Base-by-base conservation (phyloP, 2,888 invertebrate genomes). In the Cremastobaeus sp. region DNA sequence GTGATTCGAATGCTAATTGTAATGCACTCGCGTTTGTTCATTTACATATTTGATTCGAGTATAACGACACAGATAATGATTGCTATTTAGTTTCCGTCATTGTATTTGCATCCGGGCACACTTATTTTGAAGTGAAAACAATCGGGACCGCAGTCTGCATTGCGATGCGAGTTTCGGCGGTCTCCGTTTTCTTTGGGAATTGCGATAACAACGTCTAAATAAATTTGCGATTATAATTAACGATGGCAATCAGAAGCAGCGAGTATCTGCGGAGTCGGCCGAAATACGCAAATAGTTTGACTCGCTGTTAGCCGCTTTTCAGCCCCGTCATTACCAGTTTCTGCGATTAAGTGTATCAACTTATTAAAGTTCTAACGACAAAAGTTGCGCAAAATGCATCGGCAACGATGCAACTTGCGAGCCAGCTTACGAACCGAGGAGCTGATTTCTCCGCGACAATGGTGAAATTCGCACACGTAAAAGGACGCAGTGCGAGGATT, bases 361-460 rank as follows among this genome's bases (percentile, higher is more conserved):
- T 85, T 85, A 85, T 85, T 85, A 84, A 85, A 85, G 84, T 85
- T 85, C 83, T 85, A 85, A 85, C 85, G 82, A 84, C 83, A 80
- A 85, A 85, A 85, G 85, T 85, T 85, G 80, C 28, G 45, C 50
- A 50, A 74, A 70, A 74, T 57, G 66, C 62, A 74, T 70, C 47
- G 66, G 45, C 65, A 62, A 70, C 62, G 70, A 65, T 59, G 54
- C 70, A 65, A 65, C 48, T 74, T 59, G 54, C 39, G 62, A 35
- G 39, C 48, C 62, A 45, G 48, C 66, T 70, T 69, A 62, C 70
- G 66, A 50, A 70, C 48, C 57, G 52, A 66, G 70, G 66, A 70
- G 70, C 57, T 37, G 39, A 50, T 32, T 70, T 74, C 65, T 32
- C 28, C n/a, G 37, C 50, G 55, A 74, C 74, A 74, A 74, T 70